Base-by-base conservation (phyloP, 1,140 invertebrate species). In the Drosophila bipectinata region DNA sequence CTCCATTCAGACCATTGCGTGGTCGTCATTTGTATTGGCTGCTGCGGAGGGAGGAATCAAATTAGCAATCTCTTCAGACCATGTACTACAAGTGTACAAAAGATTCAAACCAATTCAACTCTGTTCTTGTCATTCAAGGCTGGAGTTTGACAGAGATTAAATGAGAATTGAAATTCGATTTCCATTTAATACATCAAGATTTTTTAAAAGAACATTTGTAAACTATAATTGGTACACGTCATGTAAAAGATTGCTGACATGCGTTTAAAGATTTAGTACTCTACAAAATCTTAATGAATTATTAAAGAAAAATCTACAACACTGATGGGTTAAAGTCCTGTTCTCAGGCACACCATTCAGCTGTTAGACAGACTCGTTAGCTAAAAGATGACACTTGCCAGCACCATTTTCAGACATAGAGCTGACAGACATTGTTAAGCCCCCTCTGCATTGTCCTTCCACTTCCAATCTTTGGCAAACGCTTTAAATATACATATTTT, bases 401-500 rank as follows among this genome's bases (percentile, higher is more conserved):
- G 47, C 41, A 28, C 51, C 52, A 63, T 39, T 79, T 74, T 73
- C 28, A 26, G 51, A 37, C 57, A 59, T 45, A 45, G 58, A 51
- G 55, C 58, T 69, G 72, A 60, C 76, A 53, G 69, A 47, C 71
- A 63, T 72, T 77, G 79, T 76, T 67, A 39, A 44, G 49, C 49
- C 51, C 74, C 55, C 47, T 48, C 15, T 61, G 47, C 72, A 71
- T 62, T 83, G 67, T 77, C 57, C 63, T 54, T 55, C 66, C 58
- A 60, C 55, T 63, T 69, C 37, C 77, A 69, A 73, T 78, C 75
- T 60, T 66, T 60, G 44, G 51, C 52, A 18, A 59, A 60, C 53
- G 78, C 73, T 58, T 85, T 78, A 85, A 87, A 87, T 85, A 85
- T 85, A 73, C 82, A 87, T 85, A 85, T 75, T 87, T 87, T 87